Conservation (phyloP, 2,113 vertebrate genomes). For the Albula goreensis region DNA sequence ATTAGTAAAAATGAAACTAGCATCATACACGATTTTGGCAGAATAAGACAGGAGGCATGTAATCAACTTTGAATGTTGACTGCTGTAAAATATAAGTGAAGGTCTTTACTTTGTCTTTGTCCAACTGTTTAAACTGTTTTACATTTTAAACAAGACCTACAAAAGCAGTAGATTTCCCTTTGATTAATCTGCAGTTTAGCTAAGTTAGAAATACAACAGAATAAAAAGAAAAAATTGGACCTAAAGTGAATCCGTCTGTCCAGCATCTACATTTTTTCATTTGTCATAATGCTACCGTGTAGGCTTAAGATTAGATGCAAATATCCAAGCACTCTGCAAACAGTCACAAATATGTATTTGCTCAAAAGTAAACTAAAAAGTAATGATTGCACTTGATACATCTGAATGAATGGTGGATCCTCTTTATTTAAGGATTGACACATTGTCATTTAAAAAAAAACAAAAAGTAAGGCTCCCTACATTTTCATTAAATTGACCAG, state of each 20-base stretch:
- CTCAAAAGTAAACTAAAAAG: constrained; percentile 8
- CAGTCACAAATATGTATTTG: constrained; percentile 9
- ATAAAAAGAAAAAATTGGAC: not conserved
- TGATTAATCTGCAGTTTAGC: not conserved
- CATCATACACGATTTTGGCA: not conserved
- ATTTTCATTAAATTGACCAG: not conserved
- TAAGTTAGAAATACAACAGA: not conserved
- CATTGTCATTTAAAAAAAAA: not conserved
- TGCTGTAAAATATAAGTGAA: not conserved
- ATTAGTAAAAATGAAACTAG: not conserved
- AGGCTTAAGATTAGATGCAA: not conserved
- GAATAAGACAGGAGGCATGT: not conserved
- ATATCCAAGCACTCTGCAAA: constrained; percentile 9
- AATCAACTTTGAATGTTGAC: not conserved
- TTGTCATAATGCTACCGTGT: not conserved
- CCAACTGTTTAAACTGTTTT: not conserved
- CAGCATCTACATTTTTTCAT: not conserved
- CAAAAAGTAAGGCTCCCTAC: not conserved
- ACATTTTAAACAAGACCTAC: too few relatives aligned
- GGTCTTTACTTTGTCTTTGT: not conserved
- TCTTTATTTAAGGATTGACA: not conserved
- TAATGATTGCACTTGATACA: constrained; percentile 4
- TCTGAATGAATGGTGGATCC: constrained; percentile 10
- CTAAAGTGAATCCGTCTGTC: not conserved
- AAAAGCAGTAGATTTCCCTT: not conserved